Evolutionary conservation across 2,888 invertebrate species (phyloP).

Genomic region (Carterocephalus palaemon): DNA sequence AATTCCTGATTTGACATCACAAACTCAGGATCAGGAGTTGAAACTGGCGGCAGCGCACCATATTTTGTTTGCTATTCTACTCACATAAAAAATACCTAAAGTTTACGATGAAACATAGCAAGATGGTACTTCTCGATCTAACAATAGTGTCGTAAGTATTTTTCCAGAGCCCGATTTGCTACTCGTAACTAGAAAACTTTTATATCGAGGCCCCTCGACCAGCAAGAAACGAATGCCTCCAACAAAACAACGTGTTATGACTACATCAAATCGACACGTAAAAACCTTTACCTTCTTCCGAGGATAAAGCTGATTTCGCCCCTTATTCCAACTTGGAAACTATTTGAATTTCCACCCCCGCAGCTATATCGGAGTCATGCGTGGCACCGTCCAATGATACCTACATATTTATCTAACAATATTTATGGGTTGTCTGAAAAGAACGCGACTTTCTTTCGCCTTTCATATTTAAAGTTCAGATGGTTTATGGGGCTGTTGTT

Average conservation of each 20-base stretch:
- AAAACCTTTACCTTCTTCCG: constrained; percentile 25
- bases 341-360: constrained; percentile 50
- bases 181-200: too few species aligned
- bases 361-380: constrained; percentile 48
- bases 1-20: too few species aligned
- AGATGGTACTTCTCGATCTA: too few species aligned
- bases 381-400: constrained; percentile 68
- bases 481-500: constrained; percentile 56
- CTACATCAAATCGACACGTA: constrained; percentile 44
- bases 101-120: too few species aligned
- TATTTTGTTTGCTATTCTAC: too few species aligned
- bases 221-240: constrained; percentile 10
- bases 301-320: constrained; percentile 17
- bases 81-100: too few species aligned
- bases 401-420: constrained; percentile 71
- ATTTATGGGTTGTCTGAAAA: constrained; percentile 66
- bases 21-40: too few species aligned
- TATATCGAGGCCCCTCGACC: not conserved
- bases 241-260: constrained; percentile 36
- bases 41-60: too few species aligned
- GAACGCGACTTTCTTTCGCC: constrained; percentile 54
- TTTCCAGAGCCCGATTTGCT: too few species aligned
- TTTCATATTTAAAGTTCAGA: constrained; percentile 71
- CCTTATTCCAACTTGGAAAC: constrained; percentile 42
- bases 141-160: too few species aligned